Base-by-base conservation (phyloP, 2,888 invertebrate species). In the Sepioteuthis lessoniana region DNA sequence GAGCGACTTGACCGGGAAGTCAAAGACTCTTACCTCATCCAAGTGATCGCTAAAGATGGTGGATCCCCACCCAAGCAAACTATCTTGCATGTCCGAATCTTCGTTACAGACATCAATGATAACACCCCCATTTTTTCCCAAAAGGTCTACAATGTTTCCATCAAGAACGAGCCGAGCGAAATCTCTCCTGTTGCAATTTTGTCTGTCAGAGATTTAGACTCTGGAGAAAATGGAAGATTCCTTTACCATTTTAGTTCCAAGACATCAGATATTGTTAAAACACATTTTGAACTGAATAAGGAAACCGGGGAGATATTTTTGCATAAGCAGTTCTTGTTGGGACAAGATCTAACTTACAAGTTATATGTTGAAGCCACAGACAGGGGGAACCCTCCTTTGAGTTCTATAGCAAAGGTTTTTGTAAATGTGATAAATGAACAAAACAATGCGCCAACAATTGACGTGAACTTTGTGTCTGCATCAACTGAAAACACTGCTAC, bases 1-100 rank as follows among this genome's bases (percentile, higher is more conserved):
- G 76, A 76, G n/a, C 76, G 76, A n/a, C 76, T 76, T n/a, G 76
- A 76, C 76, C n/a, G 76, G n/a, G 76, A 76, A n/a, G 76, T 76
- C 16, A 76, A 76, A 76, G 76, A 76, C 19, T 76, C 76, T 0
- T 76, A 76, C n/a, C 76, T 76, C 13, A 76, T 76, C 35, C 76
- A 76, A 76, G 76, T 76, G 76, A 76, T 76, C n/a, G 76, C 76
- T n/a, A 76, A 76, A 76, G 76, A 76, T 76, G 76, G 76, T n/a
- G 76, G 76, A 35, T 76, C 76, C 1, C 76, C 76, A n/a, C 76
- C 76, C 76, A 76, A 76, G n/a, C 76, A 76, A 19, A 76, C 76
- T 76, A 76, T 76, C 76, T 76, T 76, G 25, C 76, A 76, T 76
- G 76, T 76, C 76, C 76, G 76, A 16, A 76, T 76, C n/a, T 76